phyloP scores from a whole-genome alignment of 2,888 invertebrate species.

The Trissoscelio sp. region DNA sequence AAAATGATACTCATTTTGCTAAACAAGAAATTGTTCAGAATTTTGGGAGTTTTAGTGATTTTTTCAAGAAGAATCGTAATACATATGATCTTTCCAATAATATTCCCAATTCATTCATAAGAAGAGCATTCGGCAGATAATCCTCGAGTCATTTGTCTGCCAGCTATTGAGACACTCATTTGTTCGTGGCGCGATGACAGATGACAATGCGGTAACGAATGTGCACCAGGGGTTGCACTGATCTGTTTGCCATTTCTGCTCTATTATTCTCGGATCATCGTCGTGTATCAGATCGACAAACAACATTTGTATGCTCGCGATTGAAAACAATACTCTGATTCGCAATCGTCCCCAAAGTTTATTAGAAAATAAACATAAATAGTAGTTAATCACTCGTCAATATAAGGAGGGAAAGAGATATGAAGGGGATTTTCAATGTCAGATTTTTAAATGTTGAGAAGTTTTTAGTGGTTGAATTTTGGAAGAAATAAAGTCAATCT shows the following conservation, averaged over 20 bases:
- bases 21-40: background rate
- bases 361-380: slow-evolving; percentile 51
- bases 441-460: no score
- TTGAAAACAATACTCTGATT: slow-evolving; percentile 53
- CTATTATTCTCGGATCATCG: slow-evolving; percentile 83
- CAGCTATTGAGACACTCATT: slow-evolving; percentile 81
- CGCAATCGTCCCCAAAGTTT: slow-evolving; percentile 40
- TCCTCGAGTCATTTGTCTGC: slow-evolving; percentile 81
- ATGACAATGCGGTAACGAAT: slow-evolving; percentile 82
- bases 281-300: slow-evolving; percentile 77
- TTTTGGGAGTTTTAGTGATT: slow-evolving; percentile 23
- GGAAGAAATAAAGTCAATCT: no score
- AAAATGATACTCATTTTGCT: no score
- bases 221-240: slow-evolving; percentile 72
- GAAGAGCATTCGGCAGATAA: slow-evolving; percentile 78
- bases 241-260: slow-evolving; percentile 82
- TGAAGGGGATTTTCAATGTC: no score
- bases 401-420: no score
- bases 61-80: slow-evolving; percentile 29
- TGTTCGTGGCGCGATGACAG: slow-evolving; percentile 81
- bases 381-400: slow-evolving; percentile 16
- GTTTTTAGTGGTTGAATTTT: no score
- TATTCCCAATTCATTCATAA: slow-evolving; percentile 74
- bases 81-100: slow-evolving; percentile 62
- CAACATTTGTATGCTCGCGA: slow-evolving; percentile 70